Evolutionary conservation across 2,888 invertebrate species (phyloP), one percentile per base, ranked within the genome.

Genomic region (Sphaeridia pumilis): DNA sequence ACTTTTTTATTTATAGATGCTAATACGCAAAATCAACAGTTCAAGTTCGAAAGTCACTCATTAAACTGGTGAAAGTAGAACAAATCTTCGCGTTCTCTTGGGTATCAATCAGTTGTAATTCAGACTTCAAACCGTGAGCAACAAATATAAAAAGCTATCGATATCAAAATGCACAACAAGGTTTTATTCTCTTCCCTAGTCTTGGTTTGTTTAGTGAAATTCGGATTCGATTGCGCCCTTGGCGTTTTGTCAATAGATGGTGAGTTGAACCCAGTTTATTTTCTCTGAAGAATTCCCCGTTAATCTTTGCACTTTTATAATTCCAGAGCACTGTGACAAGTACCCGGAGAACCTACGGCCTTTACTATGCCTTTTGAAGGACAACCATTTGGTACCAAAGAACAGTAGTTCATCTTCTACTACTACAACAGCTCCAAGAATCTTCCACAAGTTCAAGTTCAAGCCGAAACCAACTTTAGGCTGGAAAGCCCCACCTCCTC

Each of bases 301-400:
- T n/a, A n/a, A n/a, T n/a, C n/a, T n/a, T n/a, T n/a, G n/a, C n/a
- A n/a, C n/a, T n/a, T n/a, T 38, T 20, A 7, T 46, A 28, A 46
- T 46, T 34, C 14, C 49, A 49, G 51, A 51, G 17, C 45, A 51
- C 25, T 51, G 51, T 26, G 51, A 44, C 5, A 31, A 45, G 36
- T 51, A 44, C 34, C 51, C 51, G 10, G 45, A 51, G 17, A 51
- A 35, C 27, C 36, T 51, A 1, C 28, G 35, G 14, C 51, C 51
- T 5, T 25, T 51, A 2, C 44, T 51, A 26, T 51, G 51, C 20
- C 24, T 45, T 3, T n/a, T 45, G 25, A 44, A 34, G 25, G 44
- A 42, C 12, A 43, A 45, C 17, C 24, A 45, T 12, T 22, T 35
- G 4, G 35, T 50, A 12, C 42, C 51, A 20, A 31, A 17, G 7